Percentiles rank a stretch among this genome's conserved stretches.
phyloP scores from a whole-genome alignment of 2,888 invertebrate species.

The Bruchidius siliquastri region DNA sequence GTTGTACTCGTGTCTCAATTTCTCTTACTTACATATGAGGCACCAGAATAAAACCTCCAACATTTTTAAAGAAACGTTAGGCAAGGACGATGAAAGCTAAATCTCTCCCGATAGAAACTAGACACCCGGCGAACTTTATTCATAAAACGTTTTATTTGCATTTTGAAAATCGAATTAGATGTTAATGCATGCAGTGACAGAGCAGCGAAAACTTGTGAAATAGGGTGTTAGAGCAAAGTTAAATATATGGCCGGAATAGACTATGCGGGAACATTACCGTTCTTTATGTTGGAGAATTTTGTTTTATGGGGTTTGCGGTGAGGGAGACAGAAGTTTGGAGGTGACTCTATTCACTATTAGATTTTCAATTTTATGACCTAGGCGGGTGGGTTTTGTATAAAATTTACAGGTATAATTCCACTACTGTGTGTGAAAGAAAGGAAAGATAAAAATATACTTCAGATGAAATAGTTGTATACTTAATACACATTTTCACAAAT shows the following conservation, averaged over 20 bases:
- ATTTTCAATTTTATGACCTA: neutral
- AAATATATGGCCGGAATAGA: neutral
- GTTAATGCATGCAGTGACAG: slow-evolving; percentile 16
- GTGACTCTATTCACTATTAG: neutral
- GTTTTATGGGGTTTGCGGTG: neutral
- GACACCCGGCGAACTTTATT: slow-evolving; percentile 14
- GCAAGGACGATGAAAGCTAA: neutral
- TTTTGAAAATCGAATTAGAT: slow-evolving; percentile 22
- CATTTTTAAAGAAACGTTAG: too few species aligned
- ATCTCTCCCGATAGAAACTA: neutral
- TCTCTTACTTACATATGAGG: too few species aligned
- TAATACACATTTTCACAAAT: too few species aligned
- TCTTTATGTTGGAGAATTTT: neutral
- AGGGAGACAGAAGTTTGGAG: neutral
- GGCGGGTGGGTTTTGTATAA: too few species aligned
- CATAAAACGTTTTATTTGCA: slow-evolving; percentile 23
- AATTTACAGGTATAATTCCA: too few species aligned
- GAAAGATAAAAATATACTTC: too few species aligned
- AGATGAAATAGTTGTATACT: too few species aligned
- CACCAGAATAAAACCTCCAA: too few species aligned
- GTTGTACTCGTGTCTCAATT: too few species aligned
- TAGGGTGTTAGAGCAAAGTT: neutral
- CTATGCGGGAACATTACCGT: neutral
- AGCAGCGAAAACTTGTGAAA: neutral
- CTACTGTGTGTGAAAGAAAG: too few species aligned